Base-by-base conservation (phyloP, 2,888 invertebrate species). In the Eugnorisma glareosa region DNA sequence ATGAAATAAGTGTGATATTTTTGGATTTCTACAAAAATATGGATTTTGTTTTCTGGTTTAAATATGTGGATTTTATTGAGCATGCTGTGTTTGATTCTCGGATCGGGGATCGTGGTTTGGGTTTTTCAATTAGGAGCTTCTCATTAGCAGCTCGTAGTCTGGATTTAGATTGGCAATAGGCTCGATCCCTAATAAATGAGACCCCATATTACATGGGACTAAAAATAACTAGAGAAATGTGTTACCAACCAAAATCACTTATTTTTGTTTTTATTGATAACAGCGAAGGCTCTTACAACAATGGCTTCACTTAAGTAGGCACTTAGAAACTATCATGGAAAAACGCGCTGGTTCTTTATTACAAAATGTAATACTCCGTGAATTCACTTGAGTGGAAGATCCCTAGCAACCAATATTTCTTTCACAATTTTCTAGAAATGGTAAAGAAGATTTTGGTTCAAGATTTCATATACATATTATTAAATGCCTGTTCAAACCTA, bases 1-100 rank as follows among this genome's bases (percentile, higher is more conserved):
- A 31, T 18, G 21, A 18, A 57, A 37, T 59, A 31, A 68, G 48
- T 54, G 11, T 37, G 35, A 28, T 68, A 57, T 45, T 68, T 83
- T 48, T 64, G n/a, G 8, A 0, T 57, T 79, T 64, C 6, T 37
- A 15, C 1, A 1, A 10, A n/a, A 54, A 24, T 21, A 13, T 21
- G 10, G 21, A 2, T 61, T 3, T 21, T 1, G 10, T 59, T 59
- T 59, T 31, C 7, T 31, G 31, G 18, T 31, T 21, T 31, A n/a
- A n/a, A n/a, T n/a, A n/a, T n/a, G n/a, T n/a, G n/a, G n/a, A n/a
- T n/a, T n/a, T 7, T 28, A 57, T 57, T 57, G 28, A 28, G 2
- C 28, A 18, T 18, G 31, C 18, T 59, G 18, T 15, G 59, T 31
- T 31, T 18, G 10, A 10, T 59, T 59, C 4, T 1, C 21, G 35